phyloP scores from a whole-genome alignment of 2,797 vertebrate genomes.

The Eidolon dupreanum region DNA sequence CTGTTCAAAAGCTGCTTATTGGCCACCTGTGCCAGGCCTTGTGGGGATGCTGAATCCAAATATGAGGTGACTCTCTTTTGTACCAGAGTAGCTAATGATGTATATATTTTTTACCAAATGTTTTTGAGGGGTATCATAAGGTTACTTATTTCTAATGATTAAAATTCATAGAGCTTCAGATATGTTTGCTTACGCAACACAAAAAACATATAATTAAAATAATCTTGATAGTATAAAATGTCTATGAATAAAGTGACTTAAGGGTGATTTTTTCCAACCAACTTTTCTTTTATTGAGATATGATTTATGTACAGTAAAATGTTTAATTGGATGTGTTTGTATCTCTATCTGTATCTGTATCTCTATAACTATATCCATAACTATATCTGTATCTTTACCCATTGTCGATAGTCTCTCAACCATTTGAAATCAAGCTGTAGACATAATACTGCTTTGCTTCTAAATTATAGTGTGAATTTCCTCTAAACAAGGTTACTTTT shows the following conservation, averaged over 20 bases:
- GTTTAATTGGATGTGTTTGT: neutral
- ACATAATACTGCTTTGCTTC: neutral
- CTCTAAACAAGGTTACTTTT: neutral
- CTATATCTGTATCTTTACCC: neutral
- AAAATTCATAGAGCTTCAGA: neutral
- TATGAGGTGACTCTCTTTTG: neutral
- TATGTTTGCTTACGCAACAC: neutral
- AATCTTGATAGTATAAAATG: neutral
- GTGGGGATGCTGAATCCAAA: neutral
- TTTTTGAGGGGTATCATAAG: neutral
- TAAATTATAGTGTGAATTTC: neutral
- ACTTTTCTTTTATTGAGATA: conserved; percentile 17
- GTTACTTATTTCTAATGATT: neutral
- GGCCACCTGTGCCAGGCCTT: neutral
- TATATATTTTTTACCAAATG: neutral
- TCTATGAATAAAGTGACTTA: neutral
- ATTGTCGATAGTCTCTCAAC: neutral
- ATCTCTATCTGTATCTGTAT: neutral
- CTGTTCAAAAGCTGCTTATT: neutral
- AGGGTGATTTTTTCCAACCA: neutral
- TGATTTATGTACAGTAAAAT: neutral
- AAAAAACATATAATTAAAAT: neutral
- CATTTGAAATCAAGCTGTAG: neutral
- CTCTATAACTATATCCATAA: neutral
- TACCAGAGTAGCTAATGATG: neutral